Conservation (phyloP, 2,888 invertebrate species). For the Eristalis intricaria region DNA sequence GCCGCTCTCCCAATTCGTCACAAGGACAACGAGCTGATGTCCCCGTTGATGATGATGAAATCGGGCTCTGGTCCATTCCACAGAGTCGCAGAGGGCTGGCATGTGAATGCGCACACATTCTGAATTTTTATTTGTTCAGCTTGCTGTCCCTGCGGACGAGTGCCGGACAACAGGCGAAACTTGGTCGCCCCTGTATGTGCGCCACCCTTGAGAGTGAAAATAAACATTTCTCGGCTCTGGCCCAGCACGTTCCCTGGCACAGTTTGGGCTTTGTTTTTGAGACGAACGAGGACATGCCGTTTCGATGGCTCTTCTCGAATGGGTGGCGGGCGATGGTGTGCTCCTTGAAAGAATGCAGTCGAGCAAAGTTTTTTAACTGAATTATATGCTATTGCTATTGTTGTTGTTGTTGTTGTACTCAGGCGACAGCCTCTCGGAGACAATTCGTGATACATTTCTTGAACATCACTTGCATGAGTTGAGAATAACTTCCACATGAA, state of each 20-base stretch:
- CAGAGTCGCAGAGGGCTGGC: neutral
- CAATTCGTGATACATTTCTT: neutral
- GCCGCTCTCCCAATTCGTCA: slow-evolving; percentile 32
- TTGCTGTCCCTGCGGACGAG: slow-evolving; percentile 31
- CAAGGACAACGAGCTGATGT: neutral
- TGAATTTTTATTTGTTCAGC: slow-evolving; percentile 56
- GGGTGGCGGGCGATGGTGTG: neutral
- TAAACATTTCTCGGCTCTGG: slow-evolving; percentile 27
- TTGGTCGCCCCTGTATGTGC: slow-evolving; percentile 2
- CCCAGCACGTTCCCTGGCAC: neutral
- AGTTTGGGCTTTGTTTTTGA: neutral
- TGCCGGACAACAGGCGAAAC: slow-evolving; percentile 23
- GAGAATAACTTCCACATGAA: neutral
- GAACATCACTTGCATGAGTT: neutral
- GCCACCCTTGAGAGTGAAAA: slow-evolving; percentile 26
- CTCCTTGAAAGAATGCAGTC: slow-evolving; percentile 4
- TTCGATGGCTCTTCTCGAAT: neutral
- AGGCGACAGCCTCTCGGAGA: neutral
- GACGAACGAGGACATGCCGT: no score
- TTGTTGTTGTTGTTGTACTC: slow-evolving; percentile 9
- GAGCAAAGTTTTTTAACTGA: slow-evolving; percentile 42
- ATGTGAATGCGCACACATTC: slow-evolving; percentile 23
- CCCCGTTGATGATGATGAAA: slow-evolving; percentile 43
- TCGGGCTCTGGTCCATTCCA: slow-evolving; percentile 5
- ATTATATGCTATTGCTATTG: slow-evolving; percentile 47